Evolutionary conservation across 2,797 vertebrate genomes (phyloP), one percentile per base, ranked within the genome.

Genomic region (Pelodytes ibericus): DNA sequence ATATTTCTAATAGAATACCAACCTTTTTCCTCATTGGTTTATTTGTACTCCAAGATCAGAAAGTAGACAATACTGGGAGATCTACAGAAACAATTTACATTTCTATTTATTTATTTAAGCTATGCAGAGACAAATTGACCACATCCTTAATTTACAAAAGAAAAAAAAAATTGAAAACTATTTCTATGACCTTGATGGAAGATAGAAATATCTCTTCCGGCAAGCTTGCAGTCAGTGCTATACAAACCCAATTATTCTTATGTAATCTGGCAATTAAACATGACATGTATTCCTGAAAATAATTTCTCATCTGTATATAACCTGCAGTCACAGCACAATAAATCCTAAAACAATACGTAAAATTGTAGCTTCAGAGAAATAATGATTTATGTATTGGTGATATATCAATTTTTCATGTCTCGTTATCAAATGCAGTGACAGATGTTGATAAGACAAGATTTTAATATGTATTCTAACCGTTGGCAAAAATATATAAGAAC

Each of bases 401-500:
- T 79, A 49, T 73, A 79, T 79, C 71, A 72, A 79, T 79, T 79
- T 79, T 79, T 79, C 72, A 79, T 79, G 64, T 73, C 76, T 73
- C 57, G 26, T 73, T 79, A 79, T 68, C 70, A 73, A 68, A 62
- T 62, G 44, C 26, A 56, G 76, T 79, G 71, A 79, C 62, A 79
- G 70, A 78, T 79, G 76, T 73, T 73, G 71, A 73, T 78, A 61
- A 33, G 56, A 53, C 67, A 20, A 63, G 41, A 56, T 68, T 78
- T 78, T 72, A 78, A 78, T 79, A 79, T 79, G 70, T 79, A 79
- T 79, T 73, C 63, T 79, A 71, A 73, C 76, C 76, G 76, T 68
- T 73, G 76, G 76, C 76, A 68, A 79, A 67, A 77, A 58, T 57
- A n/a, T 56, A 44, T n/a, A 51, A 63, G 66, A 65, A 59, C 61